phyloP scores from a whole-genome alignment of 2,888 invertebrate species.

The Tortrix viridana region DNA sequence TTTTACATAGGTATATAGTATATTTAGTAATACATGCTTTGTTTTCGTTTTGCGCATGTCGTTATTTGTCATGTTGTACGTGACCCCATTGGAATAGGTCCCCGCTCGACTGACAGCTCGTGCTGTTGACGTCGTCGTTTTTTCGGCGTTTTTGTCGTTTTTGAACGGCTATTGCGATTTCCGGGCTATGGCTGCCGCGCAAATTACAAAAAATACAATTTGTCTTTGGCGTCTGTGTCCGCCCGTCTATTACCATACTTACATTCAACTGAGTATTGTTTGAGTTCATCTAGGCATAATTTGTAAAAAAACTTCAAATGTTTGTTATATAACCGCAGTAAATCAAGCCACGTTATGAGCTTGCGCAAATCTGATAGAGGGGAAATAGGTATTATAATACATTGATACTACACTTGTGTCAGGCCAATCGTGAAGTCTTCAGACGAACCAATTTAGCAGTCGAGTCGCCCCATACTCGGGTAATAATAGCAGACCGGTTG shows the following conservation, averaged over 20 bases:
- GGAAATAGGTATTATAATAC: no score
- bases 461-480: slow-evolving; percentile 46
- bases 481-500: slow-evolving; percentile 50
- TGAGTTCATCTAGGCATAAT: slow-evolving; percentile 1
- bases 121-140: slow-evolving; percentile 64
- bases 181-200: slow-evolving; percentile 53
- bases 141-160: slow-evolving; percentile 69
- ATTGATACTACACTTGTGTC: slow-evolving; percentile 39
- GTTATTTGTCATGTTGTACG: slow-evolving; percentile 21
- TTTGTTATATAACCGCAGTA: not conserved
- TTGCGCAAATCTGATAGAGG: no score
- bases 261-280: slow-evolving; percentile 4
- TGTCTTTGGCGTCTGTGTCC: slow-evolving; percentile 44
- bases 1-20: no score
- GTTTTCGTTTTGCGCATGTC: slow-evolving; percentile 15
- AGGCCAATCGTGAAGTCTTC: slow-evolving; percentile 51
- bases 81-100: slow-evolving; percentile 43
- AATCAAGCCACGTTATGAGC: no score
- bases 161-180: slow-evolving; percentile 64
- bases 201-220: slow-evolving; percentile 54
- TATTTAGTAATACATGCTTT: not conserved
- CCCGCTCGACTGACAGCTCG: slow-evolving; percentile 57
- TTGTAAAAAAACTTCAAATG: not conserved
- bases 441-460: slow-evolving; percentile 60
- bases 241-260: slow-evolving; percentile 30